These are phyloP conservation scores for Tauraco erythrolophus DNA, from an alignment of 2,113 vertebrate genomes.

Conservation along the genomic window DNA sequence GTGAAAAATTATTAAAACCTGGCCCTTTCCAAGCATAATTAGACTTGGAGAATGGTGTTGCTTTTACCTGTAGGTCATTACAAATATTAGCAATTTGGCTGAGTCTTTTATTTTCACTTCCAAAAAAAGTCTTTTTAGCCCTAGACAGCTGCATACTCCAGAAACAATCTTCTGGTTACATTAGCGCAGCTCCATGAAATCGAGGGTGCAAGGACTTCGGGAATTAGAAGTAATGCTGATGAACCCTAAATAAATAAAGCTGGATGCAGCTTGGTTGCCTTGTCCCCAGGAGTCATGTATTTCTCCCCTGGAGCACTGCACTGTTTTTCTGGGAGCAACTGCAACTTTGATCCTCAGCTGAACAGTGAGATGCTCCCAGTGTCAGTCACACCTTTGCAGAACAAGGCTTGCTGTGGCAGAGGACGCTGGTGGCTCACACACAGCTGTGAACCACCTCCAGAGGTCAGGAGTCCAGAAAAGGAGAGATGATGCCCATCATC, in stretches of 20 bases:
- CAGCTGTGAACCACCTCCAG: not conserved
- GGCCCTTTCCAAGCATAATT: conserved; percentile 33
- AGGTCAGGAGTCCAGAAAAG: not conserved
- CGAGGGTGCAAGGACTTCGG: not conserved
- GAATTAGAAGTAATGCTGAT: not conserved
- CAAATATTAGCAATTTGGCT: conserved; percentile 23
- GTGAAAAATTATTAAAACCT: conserved; percentile 43
- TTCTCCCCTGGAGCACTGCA: not conserved
- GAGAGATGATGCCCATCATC: not conserved
- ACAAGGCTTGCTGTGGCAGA: not conserved
- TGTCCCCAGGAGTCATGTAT: not conserved
- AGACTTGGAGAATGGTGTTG: not conserved
- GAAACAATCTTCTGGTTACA: not conserved
- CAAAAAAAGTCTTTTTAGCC: not conserved
- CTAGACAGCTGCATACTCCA: not conserved
- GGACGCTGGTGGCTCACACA: not conserved
- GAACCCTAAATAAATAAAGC: not conserved
- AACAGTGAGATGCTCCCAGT: not conserved
- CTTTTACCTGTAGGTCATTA: conserved; percentile 34
- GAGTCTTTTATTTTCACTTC: not conserved
- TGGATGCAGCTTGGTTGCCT: not conserved
- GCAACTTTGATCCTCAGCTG: not conserved
- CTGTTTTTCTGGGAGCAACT: not conserved
- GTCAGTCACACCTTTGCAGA: not conserved
- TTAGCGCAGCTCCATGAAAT: not conserved